Evolutionary conservation across 2,888 invertebrate genomes (phyloP).

Genomic region (Zaprionus lineosus): DNA sequence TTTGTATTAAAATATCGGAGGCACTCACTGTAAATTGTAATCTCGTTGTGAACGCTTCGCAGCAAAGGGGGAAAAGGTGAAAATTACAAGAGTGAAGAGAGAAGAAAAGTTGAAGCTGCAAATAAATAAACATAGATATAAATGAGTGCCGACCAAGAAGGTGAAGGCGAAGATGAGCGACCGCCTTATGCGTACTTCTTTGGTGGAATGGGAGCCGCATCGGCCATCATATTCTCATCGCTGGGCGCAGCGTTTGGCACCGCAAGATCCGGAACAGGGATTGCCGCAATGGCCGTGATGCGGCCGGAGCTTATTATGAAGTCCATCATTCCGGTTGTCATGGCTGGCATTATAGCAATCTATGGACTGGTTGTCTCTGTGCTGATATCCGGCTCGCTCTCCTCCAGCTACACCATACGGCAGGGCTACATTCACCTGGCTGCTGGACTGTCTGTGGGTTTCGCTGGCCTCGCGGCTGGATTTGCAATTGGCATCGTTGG

Average conservation of each 20-base stretch:
- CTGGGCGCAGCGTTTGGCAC: constrained; percentile 85
- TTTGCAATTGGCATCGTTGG: constrained; percentile 88
- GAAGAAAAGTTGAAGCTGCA: too few species aligned
- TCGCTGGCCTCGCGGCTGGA: constrained; percentile 98
- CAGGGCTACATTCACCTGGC: constrained; percentile 98
- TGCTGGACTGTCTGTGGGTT: constrained; percentile 97
- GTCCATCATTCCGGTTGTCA: constrained; percentile 99
- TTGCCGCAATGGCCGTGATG: constrained; percentile 99
- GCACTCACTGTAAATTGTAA: too few species aligned
- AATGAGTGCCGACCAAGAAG: background rate
- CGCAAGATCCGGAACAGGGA: constrained; percentile 62
- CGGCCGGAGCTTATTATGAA: constrained; percentile 94
- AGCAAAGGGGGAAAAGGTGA: too few species aligned
- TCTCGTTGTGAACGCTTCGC: too few species aligned
- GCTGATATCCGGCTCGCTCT: constrained; percentile 90
- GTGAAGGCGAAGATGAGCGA: constrained; percentile 36
- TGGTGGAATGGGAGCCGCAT: constrained; percentile 92
- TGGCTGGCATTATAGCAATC: constrained; percentile 99
- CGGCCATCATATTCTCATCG: constrained; percentile 98
- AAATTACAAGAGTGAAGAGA: too few species aligned
- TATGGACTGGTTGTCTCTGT: constrained; percentile 99
- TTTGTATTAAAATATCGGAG: too few species aligned
- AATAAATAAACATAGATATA: too few species aligned
- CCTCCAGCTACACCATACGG: constrained; percentile 82
- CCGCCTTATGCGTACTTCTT: constrained; percentile 62